A percentile compares a stretch with the other conserved stretches of the same genome.
These are phyloP conservation scores for Apotomis betuletana DNA, from an alignment of 2,888 invertebrate species.

Conservation along the genomic window DNA sequence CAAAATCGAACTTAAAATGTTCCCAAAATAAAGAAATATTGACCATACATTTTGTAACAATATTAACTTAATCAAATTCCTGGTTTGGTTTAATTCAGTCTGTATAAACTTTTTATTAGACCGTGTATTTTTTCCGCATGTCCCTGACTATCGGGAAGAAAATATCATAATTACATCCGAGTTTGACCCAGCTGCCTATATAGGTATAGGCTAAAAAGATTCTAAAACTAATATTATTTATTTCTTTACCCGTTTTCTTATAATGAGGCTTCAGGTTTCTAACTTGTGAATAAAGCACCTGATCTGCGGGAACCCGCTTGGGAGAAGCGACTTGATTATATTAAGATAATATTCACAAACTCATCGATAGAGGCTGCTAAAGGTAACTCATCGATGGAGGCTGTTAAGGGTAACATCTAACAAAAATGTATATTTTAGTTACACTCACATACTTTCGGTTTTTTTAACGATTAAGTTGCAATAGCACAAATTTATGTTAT, in stretches of 20 bases:
- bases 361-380: conserved; percentile 9
- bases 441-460: too few species aligned
- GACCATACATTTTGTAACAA: too few species aligned
- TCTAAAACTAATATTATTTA: too few species aligned
- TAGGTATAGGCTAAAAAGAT: too few species aligned
- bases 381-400: neutral
- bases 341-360: conserved; percentile 7
- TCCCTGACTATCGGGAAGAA: too few species aligned
- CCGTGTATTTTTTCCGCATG: too few species aligned
- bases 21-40: too few species aligned
- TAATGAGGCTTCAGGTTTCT: conserved; percentile 23
- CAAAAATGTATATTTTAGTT: neutral
- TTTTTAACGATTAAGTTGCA: conserved; percentile 17
- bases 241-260: neutral
- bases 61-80: too few species aligned
- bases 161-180: too few species aligned
- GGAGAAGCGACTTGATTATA: conserved; percentile 3
- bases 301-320: conserved; percentile 24
- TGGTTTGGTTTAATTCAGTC: too few species aligned
- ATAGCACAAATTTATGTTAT: conserved; percentile 1
- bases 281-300: neutral
- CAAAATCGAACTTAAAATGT: too few species aligned
- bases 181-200: neutral
- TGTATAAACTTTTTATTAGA: too few species aligned
- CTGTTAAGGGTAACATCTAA: conserved; percentile 10